phyloP scores from a whole-genome alignment of 2,888 invertebrate genomes.

The Nephrotoma flavescens region DNA sequence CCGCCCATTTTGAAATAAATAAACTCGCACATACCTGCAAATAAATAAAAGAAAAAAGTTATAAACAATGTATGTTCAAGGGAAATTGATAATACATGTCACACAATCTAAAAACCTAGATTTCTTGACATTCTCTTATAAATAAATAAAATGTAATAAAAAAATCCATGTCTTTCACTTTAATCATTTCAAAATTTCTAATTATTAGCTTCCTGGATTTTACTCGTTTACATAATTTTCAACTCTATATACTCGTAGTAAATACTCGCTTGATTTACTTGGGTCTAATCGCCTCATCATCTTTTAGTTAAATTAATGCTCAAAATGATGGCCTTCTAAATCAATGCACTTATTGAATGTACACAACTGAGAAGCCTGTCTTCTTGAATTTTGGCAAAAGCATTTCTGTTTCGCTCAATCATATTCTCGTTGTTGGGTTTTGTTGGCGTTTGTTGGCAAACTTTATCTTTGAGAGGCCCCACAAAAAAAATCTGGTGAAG shows the following conservation, averaged over 20 bases:
- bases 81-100: background rate
- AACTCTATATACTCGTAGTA: background rate
- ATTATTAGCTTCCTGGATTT: background rate
- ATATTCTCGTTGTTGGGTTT: no score
- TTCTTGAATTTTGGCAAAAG: no score
- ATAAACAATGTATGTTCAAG: background rate
- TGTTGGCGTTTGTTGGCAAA: no score
- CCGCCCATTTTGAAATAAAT: background rate
- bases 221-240: background rate
- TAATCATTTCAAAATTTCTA: background rate
- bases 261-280: no score
- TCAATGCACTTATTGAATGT: no score
- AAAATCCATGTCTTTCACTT: background rate
- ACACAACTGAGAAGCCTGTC: no score
- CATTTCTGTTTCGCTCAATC: no score
- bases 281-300: no score
- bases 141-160: background rate
- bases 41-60: background rate
- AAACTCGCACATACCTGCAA: background rate
- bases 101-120: background rate
- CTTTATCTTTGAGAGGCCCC: no score
- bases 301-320: no score
- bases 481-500: no score
- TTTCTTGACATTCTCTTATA: background rate
- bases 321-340: no score